Evolutionary conservation across 2,888 invertebrate genomes (phyloP).

Genomic region (Polydrusus cervinus): DNA sequence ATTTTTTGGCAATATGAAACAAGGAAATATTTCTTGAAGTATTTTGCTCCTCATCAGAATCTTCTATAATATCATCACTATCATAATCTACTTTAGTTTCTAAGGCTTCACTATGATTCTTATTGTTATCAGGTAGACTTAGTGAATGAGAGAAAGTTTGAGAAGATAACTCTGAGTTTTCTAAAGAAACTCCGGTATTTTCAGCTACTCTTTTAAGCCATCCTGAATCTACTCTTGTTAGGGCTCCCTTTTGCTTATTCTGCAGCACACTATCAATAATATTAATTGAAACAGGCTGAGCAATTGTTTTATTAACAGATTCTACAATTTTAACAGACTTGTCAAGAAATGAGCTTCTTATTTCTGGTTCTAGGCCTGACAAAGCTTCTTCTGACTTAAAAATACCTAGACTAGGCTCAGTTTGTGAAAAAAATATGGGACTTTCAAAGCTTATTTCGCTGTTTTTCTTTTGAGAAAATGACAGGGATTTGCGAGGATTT

Average conservation of each 20-base stretch:
- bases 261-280: slow-evolving; percentile 46
- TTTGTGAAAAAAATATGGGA: slow-evolving; percentile 57
- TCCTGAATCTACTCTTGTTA: slow-evolving; percentile 73
- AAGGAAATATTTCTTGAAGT: slow-evolving; percentile 38
- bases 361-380: slow-evolving; percentile 28
- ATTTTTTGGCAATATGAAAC: slow-evolving; percentile 64
- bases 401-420: slow-evolving; percentile 48
- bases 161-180: slow-evolving; percentile 46
- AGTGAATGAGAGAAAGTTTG: slow-evolving; percentile 10
- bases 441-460: slow-evolving; percentile 59
- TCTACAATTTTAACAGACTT: slow-evolving; percentile 50
- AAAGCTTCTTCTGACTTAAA: slow-evolving; percentile 59
- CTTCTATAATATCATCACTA: slow-evolving; percentile 79
- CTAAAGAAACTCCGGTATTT: slow-evolving; percentile 56
- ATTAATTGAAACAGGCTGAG: slow-evolving; percentile 63
- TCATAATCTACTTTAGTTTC: slow-evolving; percentile 70
- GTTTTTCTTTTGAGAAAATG: slow-evolving; percentile 65
- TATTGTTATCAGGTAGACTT: background rate
- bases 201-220: slow-evolving; percentile 75
- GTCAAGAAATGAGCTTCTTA: slow-evolving; percentile 21
- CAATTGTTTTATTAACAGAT: slow-evolving; percentile 44
- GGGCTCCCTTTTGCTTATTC: slow-evolving; percentile 57
- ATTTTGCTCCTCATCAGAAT: slow-evolving; percentile 69
- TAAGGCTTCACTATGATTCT: slow-evolving; percentile 6
- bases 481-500: slow-evolving; percentile 83